Evolutionary conservation across 2,888 invertebrate species (phyloP).

Genomic region (Polydrusus tereticollis): DNA sequence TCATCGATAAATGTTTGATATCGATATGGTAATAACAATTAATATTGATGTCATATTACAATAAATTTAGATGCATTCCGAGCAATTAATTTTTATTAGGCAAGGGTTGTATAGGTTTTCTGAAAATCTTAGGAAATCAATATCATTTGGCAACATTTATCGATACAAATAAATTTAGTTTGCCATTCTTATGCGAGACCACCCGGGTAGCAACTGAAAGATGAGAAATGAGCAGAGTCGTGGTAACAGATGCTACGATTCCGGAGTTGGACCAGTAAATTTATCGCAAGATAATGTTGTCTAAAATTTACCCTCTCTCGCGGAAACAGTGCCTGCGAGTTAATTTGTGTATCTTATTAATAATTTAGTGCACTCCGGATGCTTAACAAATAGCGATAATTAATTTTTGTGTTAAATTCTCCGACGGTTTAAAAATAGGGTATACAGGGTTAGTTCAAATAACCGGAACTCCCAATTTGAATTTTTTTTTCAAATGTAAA

Average conservation of each 20-base stretch:
- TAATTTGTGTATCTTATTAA: conserved; percentile 13
- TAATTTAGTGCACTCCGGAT: neutral
- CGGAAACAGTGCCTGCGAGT: neutral
- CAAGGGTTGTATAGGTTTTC: no score
- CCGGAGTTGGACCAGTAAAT: conserved; percentile 16
- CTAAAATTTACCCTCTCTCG: conserved; percentile 15
- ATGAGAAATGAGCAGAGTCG: conserved; percentile 30
- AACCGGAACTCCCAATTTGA: no score
- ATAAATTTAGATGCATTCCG: no score
- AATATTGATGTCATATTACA: neutral
- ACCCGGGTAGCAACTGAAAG: conserved; percentile 29
- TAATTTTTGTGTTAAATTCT: no score
- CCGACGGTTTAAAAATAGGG: no score
- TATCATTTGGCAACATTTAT: neutral
- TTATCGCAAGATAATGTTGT: conserved; percentile 33
- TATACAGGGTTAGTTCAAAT: no score
- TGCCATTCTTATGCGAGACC: conserved; percentile 3
- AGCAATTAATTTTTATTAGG: no score
- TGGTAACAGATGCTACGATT: conserved; percentile 30
- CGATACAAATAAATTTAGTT: neutral
- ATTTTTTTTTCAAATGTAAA: no score
- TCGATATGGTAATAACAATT: no score
- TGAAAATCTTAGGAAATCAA: no score
- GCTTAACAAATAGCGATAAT: no score
- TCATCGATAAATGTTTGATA: neutral